These are phyloP conservation scores for Odontocolon sp. DNA, from an alignment of 2,888 invertebrate genomes.

Conservation along the genomic window DNA sequence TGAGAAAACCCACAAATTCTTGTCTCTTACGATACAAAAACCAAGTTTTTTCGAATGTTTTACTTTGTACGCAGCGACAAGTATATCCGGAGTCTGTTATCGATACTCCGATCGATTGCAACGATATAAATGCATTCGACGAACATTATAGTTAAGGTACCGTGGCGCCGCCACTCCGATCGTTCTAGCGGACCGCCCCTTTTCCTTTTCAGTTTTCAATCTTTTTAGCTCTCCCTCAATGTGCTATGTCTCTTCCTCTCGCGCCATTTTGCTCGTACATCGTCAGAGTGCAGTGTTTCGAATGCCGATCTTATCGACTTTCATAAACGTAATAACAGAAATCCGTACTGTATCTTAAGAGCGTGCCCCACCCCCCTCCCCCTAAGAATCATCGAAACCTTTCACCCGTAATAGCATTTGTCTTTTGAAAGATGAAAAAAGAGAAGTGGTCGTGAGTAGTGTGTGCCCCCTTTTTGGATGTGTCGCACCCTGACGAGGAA, in stretches of 20 bases:
- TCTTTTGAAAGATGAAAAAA: constrained; percentile 46
- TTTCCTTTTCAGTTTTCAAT: constrained; percentile 23
- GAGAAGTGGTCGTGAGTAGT: constrained; percentile 40
- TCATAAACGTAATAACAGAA: constrained; percentile 12
- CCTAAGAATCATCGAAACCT: constrained; percentile 10
- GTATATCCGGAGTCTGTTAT: too few relatives aligned
- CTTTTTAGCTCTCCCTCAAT: not conserved
- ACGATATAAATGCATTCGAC: too few relatives aligned
- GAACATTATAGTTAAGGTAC: too few relatives aligned
- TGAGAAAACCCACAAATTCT: too few relatives aligned
- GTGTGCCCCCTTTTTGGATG: constrained; percentile 39
- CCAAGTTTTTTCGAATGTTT: too few relatives aligned
- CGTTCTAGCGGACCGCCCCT: not conserved
- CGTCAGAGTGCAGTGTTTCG: constrained; percentile 10
- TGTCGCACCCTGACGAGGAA: constrained; percentile 76
- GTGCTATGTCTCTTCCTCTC: not conserved
- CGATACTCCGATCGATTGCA: too few relatives aligned
- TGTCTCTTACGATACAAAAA: too few relatives aligned
- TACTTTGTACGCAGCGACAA: too few relatives aligned
- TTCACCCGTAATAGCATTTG: constrained; percentile 19
- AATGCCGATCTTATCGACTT: constrained; percentile 12
- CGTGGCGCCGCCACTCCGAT: too few relatives aligned
- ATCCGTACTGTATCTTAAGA: not conserved
- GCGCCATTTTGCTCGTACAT: constrained; percentile 18
- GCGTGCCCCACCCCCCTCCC: too few relatives aligned